Conservation (phyloP, 2,797 vertebrate species). For the Sebastes goodei region DNA sequence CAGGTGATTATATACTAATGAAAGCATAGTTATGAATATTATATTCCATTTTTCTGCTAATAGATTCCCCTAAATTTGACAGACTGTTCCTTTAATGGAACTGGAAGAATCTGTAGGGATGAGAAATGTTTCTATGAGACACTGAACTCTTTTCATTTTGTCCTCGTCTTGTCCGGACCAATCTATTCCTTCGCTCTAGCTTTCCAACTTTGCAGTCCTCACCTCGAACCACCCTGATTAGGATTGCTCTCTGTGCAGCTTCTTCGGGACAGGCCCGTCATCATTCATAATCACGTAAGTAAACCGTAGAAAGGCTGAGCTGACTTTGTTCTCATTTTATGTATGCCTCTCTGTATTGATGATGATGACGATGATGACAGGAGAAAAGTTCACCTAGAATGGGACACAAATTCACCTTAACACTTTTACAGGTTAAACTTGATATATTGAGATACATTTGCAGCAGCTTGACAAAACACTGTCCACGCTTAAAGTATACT, state of each 20-base stretch:
- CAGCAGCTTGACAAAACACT: neutral
- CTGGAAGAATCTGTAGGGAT: neutral
- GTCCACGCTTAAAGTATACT: too few relatives aligned
- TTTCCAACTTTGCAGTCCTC: slow-evolving; percentile 11
- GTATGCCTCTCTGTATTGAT: neutral
- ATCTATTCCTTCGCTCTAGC: neutral
- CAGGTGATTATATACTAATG: too few relatives aligned
- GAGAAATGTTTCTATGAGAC: neutral
- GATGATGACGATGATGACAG: neutral
- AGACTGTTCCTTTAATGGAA: neutral
- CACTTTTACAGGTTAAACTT: neutral
- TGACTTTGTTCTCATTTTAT: slow-evolving; percentile 3
- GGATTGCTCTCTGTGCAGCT: neutral
- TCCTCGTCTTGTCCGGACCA: slow-evolving; percentile 19
- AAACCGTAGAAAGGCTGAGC: neutral
- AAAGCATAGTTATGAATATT: too few relatives aligned
- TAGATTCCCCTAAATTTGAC: neutral
- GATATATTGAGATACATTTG: neutral
- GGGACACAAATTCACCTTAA: neutral
- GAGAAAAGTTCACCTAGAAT: neutral
- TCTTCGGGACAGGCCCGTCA: slow-evolving; percentile 9
- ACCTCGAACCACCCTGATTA: neutral
- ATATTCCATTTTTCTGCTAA: neutral
- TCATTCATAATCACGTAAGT: slow-evolving; percentile 5
- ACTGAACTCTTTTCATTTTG: neutral